These are phyloP conservation scores for Neria commutata DNA, from an alignment of 2,888 invertebrate species.

Conservation along the genomic window DNA sequence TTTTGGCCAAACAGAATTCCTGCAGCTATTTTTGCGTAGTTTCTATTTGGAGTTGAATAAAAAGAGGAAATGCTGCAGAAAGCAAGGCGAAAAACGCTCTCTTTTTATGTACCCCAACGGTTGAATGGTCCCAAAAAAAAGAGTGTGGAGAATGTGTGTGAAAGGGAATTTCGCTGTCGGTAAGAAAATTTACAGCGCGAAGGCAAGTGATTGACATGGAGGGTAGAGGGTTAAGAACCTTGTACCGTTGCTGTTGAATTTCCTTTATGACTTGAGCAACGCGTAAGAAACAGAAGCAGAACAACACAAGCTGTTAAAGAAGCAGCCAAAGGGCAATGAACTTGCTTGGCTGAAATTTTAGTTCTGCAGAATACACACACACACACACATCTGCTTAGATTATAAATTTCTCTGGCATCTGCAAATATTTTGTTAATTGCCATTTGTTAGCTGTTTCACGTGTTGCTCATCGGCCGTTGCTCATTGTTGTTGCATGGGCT, in stretches of 20 bases:
- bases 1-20: neutral
- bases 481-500: neutral
- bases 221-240: too few species aligned
- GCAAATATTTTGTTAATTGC: neutral
- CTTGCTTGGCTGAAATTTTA: neutral
- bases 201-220: too few species aligned
- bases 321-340: too few species aligned
- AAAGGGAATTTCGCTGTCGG: neutral
- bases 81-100: neutral
- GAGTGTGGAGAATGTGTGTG: neutral
- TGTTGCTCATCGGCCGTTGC: neutral
- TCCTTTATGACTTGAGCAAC: too few species aligned
- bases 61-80: neutral
- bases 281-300: too few species aligned
- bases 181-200: neutral
- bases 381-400: neutral
- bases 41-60: neutral
- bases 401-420: neutral
- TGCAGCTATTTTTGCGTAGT: neutral
- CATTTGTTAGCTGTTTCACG: neutral
- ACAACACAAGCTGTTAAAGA: too few species aligned
- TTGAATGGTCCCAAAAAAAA: neutral
- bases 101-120: neutral
- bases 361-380: neutral
- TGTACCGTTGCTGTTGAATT: too few species aligned